A percentile compares a stretch with the other conserved stretches of the same genome.
Evolutionary conservation across 2,113 vertebrate species (phyloP).

Genomic region (Poeciliopsis retropinna): DNA sequence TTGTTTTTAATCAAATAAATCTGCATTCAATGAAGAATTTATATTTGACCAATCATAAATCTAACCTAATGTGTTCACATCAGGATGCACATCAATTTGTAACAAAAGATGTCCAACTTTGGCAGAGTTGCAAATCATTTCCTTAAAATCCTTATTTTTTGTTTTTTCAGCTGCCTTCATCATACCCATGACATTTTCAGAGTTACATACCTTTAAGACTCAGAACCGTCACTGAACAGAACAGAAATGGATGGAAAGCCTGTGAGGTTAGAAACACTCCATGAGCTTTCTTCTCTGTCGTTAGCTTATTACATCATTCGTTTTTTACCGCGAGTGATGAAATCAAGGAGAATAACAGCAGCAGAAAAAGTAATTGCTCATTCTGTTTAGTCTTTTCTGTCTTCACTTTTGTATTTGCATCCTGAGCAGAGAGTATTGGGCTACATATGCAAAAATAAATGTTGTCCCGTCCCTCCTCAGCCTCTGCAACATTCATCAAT

Average conservation of each 20-base stretch:
- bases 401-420: not conserved
- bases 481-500: not conserved
- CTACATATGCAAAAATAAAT: not conserved
- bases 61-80: not conserved
- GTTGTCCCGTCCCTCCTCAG: no score
- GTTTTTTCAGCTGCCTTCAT: not conserved
- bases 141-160: no score
- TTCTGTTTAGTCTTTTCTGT: not conserved
- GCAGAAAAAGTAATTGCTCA: not conserved
- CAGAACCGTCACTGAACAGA: not conserved
- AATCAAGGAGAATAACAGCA: not conserved
- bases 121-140: no score
- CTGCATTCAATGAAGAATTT: not conserved
- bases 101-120: no score
- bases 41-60: not conserved
- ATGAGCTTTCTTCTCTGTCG: slow-evolving; percentile 12
- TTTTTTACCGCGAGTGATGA: not conserved
- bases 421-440: not conserved
- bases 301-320: slow-evolving; percentile 21
- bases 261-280: not conserved
- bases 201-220: not conserved
- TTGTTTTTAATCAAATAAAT: no score
- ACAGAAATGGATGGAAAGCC: not conserved
- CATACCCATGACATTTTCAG: not conserved
- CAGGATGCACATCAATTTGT: no score